Percentiles rank a stretch among this genome's conserved stretches.
phyloP scores from a whole-genome alignment of 2,888 invertebrate genomes.

The Gasteruption jaculator region DNA sequence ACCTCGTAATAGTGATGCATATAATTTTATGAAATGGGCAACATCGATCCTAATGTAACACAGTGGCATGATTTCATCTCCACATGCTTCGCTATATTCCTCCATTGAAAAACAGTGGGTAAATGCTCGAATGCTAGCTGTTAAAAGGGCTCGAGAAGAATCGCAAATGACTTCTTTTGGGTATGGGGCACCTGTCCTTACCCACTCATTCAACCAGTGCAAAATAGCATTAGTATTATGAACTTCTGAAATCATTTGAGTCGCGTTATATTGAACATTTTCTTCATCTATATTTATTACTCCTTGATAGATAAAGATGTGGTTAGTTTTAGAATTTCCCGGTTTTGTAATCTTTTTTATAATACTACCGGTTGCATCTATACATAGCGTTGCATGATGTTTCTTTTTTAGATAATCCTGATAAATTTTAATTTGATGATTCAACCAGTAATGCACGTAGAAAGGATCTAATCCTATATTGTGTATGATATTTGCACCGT shows the following conservation, averaged over 20 bases:
- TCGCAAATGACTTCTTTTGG: conserved; percentile 20
- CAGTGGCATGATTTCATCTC: conserved; percentile 3
- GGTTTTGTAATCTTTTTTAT: too few relatives aligned
- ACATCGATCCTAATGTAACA: conserved; percentile 24
- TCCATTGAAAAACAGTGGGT: conserved; percentile 15
- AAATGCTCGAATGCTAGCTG: conserved; percentile 16
- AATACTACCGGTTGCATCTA: too few relatives aligned
- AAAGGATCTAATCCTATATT: conserved; percentile 19
- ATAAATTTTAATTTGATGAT: too few relatives aligned
- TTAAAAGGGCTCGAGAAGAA: conserved; percentile 17
- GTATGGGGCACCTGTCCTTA: conserved; percentile 9
- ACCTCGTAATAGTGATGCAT: neutral
- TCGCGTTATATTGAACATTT: too few relatives aligned
- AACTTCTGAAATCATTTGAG: conserved; percentile 16
- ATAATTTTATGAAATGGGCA: conserved; percentile 23
- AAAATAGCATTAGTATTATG: conserved; percentile 14
- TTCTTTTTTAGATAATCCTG: too few relatives aligned
- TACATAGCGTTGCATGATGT: too few relatives aligned
- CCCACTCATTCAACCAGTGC: conserved; percentile 16
- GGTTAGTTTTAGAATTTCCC: too few relatives aligned
- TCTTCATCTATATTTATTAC: too few relatives aligned
- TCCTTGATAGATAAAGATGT: too few relatives aligned
- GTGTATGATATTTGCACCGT: conserved; percentile 9
- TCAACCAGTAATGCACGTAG: conserved; percentile 19
- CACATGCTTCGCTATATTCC: conserved; percentile 16